Evolutionary conservation across 2,888 invertebrate genomes (phyloP).

Genomic region (Pocota personata): DNA sequence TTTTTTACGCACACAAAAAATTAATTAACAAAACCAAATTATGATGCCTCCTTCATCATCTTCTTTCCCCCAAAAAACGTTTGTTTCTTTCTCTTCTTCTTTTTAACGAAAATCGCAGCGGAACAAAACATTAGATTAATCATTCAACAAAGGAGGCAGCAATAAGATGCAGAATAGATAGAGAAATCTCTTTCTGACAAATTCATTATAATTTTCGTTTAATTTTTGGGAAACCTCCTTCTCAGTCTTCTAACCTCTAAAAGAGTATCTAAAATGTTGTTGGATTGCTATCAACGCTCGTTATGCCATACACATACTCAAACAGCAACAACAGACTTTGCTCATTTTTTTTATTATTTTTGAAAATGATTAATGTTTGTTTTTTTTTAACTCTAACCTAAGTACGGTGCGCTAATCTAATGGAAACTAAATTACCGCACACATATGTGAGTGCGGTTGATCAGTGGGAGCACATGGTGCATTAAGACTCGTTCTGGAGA

Average conservation of each 20-base stretch:
- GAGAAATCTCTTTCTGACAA: slow-evolving; percentile 68
- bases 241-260: slow-evolving; percentile 63
- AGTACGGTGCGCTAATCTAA: slow-evolving; percentile 70
- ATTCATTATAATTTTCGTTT: slow-evolving; percentile 71
- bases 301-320: slow-evolving; percentile 61
- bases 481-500: slow-evolving; percentile 12
- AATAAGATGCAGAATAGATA: slow-evolving; percentile 67
- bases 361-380: slow-evolving; percentile 68
- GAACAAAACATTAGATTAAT: slow-evolving; percentile 72
- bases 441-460: slow-evolving; percentile 50
- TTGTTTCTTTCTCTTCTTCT: slow-evolving; percentile 1
- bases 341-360: slow-evolving; percentile 22
- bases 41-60: slow-evolving; percentile 60
- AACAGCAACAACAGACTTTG: slow-evolving; percentile 12
- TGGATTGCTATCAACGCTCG: slow-evolving; percentile 55
- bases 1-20: slow-evolving; percentile 60
- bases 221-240: slow-evolving; percentile 47
- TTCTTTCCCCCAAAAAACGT: not conserved
- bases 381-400: slow-evolving; percentile 25
- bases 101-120: slow-evolving; percentile 41
- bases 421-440: slow-evolving; percentile 73
- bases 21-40: slow-evolving; percentile 72
- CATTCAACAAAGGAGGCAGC: slow-evolving; percentile 65
- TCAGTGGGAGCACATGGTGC: slow-evolving; percentile 30
- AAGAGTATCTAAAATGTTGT: slow-evolving; percentile 1